phyloP scores from a whole-genome alignment of 2,888 invertebrate genomes.

The Caenorhabditis panamensis region DNA sequence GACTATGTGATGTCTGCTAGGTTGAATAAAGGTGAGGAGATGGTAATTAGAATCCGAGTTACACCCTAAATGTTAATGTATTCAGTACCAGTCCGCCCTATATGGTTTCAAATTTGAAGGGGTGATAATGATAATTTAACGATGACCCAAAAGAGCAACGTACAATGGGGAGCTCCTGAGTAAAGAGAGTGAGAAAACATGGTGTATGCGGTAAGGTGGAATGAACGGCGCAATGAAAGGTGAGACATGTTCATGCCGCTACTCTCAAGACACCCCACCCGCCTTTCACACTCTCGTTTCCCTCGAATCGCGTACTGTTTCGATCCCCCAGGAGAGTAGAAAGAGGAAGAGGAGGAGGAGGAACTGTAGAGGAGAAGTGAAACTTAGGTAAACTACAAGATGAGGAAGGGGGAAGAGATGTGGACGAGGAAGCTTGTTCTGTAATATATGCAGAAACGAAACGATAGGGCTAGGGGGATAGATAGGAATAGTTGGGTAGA shows the following conservation, averaged over 20 bases:
- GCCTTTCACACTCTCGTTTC: slow-evolving; percentile 44
- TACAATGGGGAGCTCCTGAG: not conserved
- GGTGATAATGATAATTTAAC: not conserved
- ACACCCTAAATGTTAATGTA: too few species aligned
- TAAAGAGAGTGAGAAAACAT: not conserved
- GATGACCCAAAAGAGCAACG: not conserved
- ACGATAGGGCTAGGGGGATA: slow-evolving; percentile 3
- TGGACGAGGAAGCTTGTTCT: slow-evolving; percentile 59
- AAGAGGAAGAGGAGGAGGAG: slow-evolving; percentile 16
- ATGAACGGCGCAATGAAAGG: slow-evolving; percentile 52
- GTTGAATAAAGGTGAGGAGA: too few species aligned
- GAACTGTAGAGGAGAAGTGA: slow-evolving; percentile 27
- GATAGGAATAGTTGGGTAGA: slow-evolving; percentile 15
- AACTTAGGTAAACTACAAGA: slow-evolving; percentile 54
- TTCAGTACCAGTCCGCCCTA: not conserved
- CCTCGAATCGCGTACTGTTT: slow-evolving; percentile 47
- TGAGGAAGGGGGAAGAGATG: slow-evolving; percentile 24
- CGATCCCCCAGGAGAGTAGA: slow-evolving; percentile 30
- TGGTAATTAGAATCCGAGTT: too few species aligned
- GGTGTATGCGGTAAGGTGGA: slow-evolving; percentile 11
- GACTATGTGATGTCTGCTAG: too few species aligned
- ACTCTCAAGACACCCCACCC: slow-evolving; percentile 25
- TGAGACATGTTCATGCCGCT: slow-evolving; percentile 48
- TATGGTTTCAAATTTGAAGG: not conserved
- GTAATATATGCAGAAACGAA: slow-evolving; percentile 62